These are phyloP conservation scores for Linepithema humile DNA, from an alignment of 1,140 invertebrate species.

Conservation along the genomic window DNA sequence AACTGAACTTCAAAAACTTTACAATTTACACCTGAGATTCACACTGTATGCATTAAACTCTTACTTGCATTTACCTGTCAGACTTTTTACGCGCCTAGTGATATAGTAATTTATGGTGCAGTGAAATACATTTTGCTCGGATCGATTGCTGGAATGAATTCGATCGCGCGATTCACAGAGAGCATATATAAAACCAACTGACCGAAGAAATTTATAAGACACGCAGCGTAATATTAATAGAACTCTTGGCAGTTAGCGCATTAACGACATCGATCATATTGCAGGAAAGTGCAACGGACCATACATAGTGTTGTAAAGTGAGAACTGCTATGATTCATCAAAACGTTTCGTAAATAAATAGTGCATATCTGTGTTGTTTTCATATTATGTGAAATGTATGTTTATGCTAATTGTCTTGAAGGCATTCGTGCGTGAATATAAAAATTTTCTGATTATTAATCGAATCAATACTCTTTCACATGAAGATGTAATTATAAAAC, in stretches of 20 bases:
- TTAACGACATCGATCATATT: slow-evolving; percentile 24
- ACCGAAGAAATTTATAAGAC: slow-evolving; percentile 43
- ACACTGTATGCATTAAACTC: not conserved
- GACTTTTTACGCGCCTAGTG: not conserved
- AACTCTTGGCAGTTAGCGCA: not conserved
- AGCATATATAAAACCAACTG: not conserved
- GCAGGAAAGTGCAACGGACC: slow-evolving; percentile 21
- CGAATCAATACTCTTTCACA: not conserved
- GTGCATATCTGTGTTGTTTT: not conserved
- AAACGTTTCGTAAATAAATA: slow-evolving; percentile 6
- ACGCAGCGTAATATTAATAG: slow-evolving; percentile 4
- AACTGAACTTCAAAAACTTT: not conserved
- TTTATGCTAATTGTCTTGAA: not conserved
- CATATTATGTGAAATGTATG: slow-evolving; percentile 8
- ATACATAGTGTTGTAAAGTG: not conserved
- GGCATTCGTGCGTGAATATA: not conserved
- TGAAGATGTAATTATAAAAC: not conserved
- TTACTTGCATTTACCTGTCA: not conserved
- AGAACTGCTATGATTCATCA: not conserved
- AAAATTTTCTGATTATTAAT: not conserved
- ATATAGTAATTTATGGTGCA: slow-evolving; percentile 1
- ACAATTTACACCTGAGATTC: not conserved
- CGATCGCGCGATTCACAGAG: not conserved
- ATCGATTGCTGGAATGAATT: not conserved
- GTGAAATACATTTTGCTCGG: not conserved